phyloP scores from a whole-genome alignment of 2,113 vertebrate genomes.

The Dicerorhinus sumatrensis region DNA sequence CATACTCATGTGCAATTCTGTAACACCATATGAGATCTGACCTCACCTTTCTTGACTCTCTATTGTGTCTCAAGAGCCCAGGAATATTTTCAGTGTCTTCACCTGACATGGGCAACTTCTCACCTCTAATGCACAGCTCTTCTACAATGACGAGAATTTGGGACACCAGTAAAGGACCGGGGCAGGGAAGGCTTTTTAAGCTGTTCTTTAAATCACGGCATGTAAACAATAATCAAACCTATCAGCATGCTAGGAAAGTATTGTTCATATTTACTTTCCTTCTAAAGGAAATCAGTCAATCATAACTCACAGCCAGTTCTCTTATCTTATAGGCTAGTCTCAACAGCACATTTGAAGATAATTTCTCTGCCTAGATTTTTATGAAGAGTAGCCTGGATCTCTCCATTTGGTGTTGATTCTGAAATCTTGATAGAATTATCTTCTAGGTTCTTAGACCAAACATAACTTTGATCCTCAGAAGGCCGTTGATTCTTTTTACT shows the following conservation, averaged over 20 bases:
- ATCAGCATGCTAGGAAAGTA: neutral
- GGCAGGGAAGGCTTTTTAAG: neutral
- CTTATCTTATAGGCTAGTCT: neutral
- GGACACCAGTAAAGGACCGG: neutral
- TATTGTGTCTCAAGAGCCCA: neutral
- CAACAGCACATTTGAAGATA: neutral
- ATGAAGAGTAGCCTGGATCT: neutral
- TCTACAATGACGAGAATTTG: neutral
- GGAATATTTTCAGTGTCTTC: neutral
- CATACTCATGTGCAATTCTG: neutral
- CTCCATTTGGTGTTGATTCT: neutral
- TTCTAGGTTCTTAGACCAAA: neutral
- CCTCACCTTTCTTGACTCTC: neutral
- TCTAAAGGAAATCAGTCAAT: neutral
- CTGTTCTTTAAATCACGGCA: neutral
- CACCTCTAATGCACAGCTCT: neutral
- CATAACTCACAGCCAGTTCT: neutral
- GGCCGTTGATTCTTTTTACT: neutral
- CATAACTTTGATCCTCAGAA: neutral
- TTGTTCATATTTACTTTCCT: conserved; percentile 24
- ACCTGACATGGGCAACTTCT: neutral
- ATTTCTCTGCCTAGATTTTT: neutral
- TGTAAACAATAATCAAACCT: neutral
- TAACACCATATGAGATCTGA: neutral
- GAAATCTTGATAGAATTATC: neutral